Conservation (phyloP, 2,797 vertebrate genomes). For the Rhinoraja longicauda region DNA sequence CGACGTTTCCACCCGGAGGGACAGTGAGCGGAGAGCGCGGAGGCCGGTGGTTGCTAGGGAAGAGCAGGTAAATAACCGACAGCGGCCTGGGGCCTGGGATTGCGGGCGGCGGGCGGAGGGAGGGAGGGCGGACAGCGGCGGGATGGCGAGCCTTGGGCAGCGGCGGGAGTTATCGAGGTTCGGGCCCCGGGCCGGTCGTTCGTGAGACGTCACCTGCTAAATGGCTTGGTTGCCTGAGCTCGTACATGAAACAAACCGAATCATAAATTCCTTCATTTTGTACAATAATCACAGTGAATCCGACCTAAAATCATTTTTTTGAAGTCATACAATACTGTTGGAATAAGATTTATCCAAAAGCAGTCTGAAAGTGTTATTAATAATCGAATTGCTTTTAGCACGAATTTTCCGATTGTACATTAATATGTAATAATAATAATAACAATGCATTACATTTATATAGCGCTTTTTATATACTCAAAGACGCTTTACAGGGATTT, state of each 20-base stretch:
- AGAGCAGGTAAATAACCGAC: too few relatives aligned
- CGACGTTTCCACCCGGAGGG: not conserved
- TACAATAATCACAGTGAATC: not conserved
- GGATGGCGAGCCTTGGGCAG: too few relatives aligned
- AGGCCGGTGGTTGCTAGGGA: not conserved
- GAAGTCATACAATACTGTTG: not conserved
- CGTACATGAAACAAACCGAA: not conserved
- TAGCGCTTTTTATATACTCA: too few relatives aligned
- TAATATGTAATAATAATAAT: too few relatives aligned
- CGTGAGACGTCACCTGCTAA: not conserved
- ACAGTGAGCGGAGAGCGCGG: too few relatives aligned
- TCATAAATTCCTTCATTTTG: not conserved
- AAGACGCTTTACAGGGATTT: too few relatives aligned
- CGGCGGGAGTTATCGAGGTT: not conserved
- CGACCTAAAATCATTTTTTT: not conserved
- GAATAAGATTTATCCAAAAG: not conserved
- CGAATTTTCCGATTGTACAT: not conserved
- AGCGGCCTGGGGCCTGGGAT: not conserved
- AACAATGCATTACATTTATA: too few relatives aligned
- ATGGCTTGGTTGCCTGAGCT: not conserved
- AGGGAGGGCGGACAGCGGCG: not conserved
- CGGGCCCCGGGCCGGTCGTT: not conserved
- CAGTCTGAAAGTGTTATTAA: not conserved
- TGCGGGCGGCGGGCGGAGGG: not conserved
- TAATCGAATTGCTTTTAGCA: not conserved